phyloP scores from a whole-genome alignment of 2,113 vertebrate species.

The Cnemophilus loriae region DNA sequence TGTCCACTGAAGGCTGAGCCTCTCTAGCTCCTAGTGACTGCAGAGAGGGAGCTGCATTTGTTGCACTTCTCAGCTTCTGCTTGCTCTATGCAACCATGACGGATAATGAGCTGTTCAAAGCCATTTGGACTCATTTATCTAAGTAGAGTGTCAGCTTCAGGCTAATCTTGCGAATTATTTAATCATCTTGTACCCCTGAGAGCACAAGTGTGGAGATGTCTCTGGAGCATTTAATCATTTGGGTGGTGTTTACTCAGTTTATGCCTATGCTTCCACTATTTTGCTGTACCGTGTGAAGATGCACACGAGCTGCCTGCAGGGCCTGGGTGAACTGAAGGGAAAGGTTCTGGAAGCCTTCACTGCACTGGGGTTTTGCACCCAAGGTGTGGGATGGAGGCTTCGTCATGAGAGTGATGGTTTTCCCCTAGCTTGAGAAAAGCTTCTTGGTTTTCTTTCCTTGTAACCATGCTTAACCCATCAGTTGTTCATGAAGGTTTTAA shows the following conservation, averaged over 20 bases:
- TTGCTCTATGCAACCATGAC: neutral
- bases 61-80: neutral
- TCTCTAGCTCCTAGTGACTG: neutral
- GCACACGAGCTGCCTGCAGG: neutral
- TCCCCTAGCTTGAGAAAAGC: neutral
- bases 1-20: neutral
- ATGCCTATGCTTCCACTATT: neutral
- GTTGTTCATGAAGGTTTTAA: neutral
- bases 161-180: neutral
- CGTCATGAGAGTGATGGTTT: neutral
- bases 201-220: neutral
- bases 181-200: neutral
- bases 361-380: neutral
- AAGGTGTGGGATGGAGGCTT: neutral
- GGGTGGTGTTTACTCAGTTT: neutral
- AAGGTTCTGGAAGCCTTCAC: neutral
- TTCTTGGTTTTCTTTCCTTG: neutral
- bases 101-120: conserved; percentile 18
- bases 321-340: neutral
- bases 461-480: neutral
- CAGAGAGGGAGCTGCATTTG: neutral
- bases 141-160: neutral
- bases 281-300: neutral
- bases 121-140: neutral
- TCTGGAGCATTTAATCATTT: neutral